Conservation (phyloP, 2,888 invertebrate genomes). For the Lycocerus yunnanus region DNA sequence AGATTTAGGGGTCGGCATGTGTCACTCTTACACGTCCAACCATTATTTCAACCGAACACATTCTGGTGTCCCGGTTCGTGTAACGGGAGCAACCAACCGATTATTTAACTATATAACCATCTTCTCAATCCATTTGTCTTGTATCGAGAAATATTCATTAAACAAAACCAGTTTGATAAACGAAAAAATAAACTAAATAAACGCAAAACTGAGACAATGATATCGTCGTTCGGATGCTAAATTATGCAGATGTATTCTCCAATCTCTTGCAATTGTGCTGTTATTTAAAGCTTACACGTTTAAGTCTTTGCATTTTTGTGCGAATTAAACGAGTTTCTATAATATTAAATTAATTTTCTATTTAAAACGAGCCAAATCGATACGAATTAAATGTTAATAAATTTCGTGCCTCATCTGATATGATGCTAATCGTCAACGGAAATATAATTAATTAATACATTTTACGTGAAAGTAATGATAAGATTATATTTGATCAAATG, state of each 20-base stretch:
- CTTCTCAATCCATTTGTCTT: constrained; percentile 45
- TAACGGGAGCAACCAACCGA: constrained; percentile 31
- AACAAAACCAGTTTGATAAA: constrained; percentile 36
- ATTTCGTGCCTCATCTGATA: not conserved
- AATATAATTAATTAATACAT: not conserved
- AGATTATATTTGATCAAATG: not conserved
- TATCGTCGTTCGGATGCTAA: constrained; percentile 52
- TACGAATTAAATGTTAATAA: constrained; percentile 6
- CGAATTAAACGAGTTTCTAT: constrained; percentile 51
- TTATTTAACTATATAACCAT: constrained; percentile 37
- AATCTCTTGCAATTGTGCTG: constrained; percentile 56
- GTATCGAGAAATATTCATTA: constrained; percentile 48
- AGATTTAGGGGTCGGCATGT: constrained; percentile 47
- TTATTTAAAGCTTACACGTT: constrained; percentile 54
- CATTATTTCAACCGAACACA: constrained; percentile 40
- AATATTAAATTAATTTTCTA: constrained; percentile 53
- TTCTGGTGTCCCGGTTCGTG: constrained; percentile 34
- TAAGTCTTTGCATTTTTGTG: constrained; percentile 50
- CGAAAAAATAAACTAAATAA: constrained; percentile 22
- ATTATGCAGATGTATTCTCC: constrained; percentile 56
- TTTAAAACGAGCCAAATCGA: constrained; percentile 48
- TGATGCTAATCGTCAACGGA: not conserved
- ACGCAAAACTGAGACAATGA: constrained; percentile 47
- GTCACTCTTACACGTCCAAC: constrained; percentile 37
- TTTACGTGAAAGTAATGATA: not conserved